Evolutionary conservation across 2,888 invertebrate species (phyloP).

Genomic region (Scrobipalpa atriplicella): DNA sequence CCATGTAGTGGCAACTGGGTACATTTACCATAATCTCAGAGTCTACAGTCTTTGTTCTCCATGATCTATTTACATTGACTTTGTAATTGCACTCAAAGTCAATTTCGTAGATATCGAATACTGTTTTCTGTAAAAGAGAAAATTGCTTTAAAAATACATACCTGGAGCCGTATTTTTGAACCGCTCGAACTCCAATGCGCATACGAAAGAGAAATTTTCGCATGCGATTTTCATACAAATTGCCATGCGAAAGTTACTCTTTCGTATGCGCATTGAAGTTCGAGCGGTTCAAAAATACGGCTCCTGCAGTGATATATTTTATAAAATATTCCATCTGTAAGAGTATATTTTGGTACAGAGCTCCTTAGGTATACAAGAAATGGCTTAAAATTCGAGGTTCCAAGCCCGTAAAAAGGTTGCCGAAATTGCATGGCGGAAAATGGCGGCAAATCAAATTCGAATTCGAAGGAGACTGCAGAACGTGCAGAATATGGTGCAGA

Average conservation of each 20-base stretch:
- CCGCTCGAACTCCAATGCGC: too few species aligned
- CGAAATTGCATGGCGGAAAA: neutral
- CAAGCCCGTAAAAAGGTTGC: neutral
- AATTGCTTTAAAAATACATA: neutral
- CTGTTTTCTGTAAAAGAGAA: constrained; percentile 70
- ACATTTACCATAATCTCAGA: constrained; percentile 78
- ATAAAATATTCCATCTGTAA: neutral
- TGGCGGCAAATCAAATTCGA: neutral
- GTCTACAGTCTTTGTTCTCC: constrained; percentile 61
- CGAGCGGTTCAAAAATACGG: too few species aligned
- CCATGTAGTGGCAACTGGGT: constrained; percentile 78
- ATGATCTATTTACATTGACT: constrained; percentile 76
- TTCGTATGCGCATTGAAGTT: too few species aligned
- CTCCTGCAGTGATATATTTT: too few species aligned
- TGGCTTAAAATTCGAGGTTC: neutral
- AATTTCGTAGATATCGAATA: constrained; percentile 82
- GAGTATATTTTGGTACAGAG: neutral
- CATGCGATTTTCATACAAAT: too few species aligned
- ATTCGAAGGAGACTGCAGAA: neutral
- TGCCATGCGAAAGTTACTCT: too few species aligned
- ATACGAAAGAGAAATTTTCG: too few species aligned
- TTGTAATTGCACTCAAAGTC: constrained; percentile 82
- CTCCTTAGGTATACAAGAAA: neutral
- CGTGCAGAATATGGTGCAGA: too few species aligned
- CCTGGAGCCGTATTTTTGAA: too few species aligned